phyloP scores from a whole-genome alignment of 2,888 invertebrate genomes.

The Tipula unca region DNA sequence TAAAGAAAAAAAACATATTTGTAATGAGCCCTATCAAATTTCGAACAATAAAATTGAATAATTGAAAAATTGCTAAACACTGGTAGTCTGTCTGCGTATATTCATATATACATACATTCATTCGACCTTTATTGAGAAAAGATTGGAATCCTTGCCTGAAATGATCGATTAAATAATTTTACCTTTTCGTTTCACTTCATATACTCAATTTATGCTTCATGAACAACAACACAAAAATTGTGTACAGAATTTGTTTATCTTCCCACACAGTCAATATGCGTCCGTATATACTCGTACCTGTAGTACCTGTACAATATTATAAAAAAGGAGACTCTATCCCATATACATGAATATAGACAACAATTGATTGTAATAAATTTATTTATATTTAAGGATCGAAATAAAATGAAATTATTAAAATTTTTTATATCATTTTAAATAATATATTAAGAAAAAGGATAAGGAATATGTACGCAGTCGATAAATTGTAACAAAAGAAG shows the following conservation, averaged over 20 bases:
- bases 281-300: not conserved
- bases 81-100: not conserved
- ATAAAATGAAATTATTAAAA: not conserved
- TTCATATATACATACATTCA: too few species aligned
- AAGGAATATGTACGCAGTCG: not conserved
- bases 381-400: not conserved
- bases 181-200: not conserved
- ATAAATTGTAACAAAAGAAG: not conserved
- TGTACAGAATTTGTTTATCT: not conserved
- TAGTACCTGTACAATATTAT: not conserved
- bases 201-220: not conserved
- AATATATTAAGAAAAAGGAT: not conserved
- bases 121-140: not conserved
- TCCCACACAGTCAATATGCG: not conserved
- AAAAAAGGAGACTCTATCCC: too few species aligned
- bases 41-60: not conserved
- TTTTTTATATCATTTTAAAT: not conserved
- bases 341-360: not conserved
- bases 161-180: not conserved
- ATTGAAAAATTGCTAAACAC: not conserved
- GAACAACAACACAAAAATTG: not conserved
- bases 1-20: not conserved
- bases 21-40: slow-evolving; percentile 14
- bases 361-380: not conserved
- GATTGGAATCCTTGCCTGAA: not conserved